Evolutionary conservation across 2,797 vertebrate species (phyloP), one percentile per base, ranked within the genome.

Genomic region (Bryconaethiops microstoma): DNA sequence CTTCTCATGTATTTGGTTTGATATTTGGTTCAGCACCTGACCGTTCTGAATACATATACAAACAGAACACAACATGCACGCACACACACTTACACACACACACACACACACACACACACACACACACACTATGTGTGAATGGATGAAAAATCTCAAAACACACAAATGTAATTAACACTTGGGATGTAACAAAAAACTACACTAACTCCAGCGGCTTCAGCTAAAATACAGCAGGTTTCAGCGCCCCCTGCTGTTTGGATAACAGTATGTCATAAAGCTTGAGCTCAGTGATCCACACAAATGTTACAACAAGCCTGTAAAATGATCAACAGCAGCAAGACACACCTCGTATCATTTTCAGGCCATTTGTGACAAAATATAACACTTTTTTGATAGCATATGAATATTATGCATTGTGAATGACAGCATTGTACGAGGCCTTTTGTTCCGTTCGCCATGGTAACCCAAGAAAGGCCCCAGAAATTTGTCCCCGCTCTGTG

Each of bases 391-490:
- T 65, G 55, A 59, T 12, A 7, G 23, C 48, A 55, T n/a, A 54
- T 29, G 12, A 21, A 13, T 14, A 23, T 55, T 19, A 59, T 40
- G 19, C 17, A n/a, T 57, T 14, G 25, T 57, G 48, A 59, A 59
- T 74, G n/a, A 59, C 29, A 42, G 29, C 7, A 19, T 59, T 74
- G 29, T 40, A 21, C 54, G 5, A 39, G 13, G 48, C 50, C 19
- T 74, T 74, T 74, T 59, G 71, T 74, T 74, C 71, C n/a, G 19
- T 59, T 59, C 0, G n/a, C 65, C 84, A 80, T 80, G 69, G 75
- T 35, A 54, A 82, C 74, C 55, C 68, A 48, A 77, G 74, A 82
- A 78, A 59, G 57, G 70, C 39, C 81, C 55, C 42, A 76, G 29
- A 75, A 79, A 59, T 64, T 75, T 57, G 35, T 45, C 45, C 77